A percentile compares a stretch with the other conserved stretches of the same genome.
Evolutionary conservation across 2,888 invertebrate species (phyloP).

Genomic region (Pecten maximus): DNA sequence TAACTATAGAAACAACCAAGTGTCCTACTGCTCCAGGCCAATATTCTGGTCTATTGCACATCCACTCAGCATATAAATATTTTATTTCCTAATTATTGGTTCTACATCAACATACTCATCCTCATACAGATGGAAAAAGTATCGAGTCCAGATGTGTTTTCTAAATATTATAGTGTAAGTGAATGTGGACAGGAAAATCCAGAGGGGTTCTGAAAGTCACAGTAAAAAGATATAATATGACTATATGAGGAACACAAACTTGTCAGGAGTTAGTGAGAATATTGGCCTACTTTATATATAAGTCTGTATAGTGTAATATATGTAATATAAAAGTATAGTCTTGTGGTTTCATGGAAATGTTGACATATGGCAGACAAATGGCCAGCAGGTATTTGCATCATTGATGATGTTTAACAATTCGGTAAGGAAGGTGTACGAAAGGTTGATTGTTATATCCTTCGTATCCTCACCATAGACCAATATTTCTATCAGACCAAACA

Average conservation of each 20-base stretch:
- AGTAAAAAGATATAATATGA: too few relatives aligned
- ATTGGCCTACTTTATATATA: too few relatives aligned
- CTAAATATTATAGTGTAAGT: not conserved
- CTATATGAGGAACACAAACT: too few relatives aligned
- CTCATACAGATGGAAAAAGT: not conserved
- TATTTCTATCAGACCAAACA: too few relatives aligned
- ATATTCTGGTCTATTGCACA: not conserved
- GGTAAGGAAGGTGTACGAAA: not conserved
- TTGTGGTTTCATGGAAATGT: not conserved
- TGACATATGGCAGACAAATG: not conserved
- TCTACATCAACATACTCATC: too few relatives aligned
- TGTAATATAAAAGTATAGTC: not conserved
- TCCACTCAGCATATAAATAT: not conserved
- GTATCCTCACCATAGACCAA: too few relatives aligned
- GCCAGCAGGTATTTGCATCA: not conserved
- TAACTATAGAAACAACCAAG: not conserved
- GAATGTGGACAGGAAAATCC: not conserved
- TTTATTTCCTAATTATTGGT: constrained; percentile 9
- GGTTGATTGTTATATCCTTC: too few relatives aligned
- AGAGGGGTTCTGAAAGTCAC: not conserved
- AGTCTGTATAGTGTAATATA: too few relatives aligned
- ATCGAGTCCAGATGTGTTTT: not conserved
- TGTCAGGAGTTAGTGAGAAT: too few relatives aligned
- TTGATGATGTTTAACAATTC: not conserved
- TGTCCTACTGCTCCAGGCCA: not conserved